phyloP scores from a whole-genome alignment of 2,113 vertebrate species.

The Hippocampus barbouri region DNA sequence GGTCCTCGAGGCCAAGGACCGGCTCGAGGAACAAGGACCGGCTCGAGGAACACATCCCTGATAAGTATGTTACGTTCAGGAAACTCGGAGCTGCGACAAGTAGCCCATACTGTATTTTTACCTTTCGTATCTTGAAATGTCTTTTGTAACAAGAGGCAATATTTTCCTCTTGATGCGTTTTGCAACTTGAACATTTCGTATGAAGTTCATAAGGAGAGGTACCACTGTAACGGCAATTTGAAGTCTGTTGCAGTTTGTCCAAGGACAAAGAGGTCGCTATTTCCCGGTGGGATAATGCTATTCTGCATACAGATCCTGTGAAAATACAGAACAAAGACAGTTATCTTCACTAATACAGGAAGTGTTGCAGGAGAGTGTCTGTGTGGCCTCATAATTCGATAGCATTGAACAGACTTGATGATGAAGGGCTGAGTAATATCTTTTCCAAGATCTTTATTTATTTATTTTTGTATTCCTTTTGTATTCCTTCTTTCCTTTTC shows the following conservation, averaged over 20 bases:
- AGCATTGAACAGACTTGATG: conserved; percentile 13
- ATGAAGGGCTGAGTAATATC: conserved; percentile 33
- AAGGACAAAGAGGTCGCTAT: conserved; percentile 15
- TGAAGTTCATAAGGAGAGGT: too few relatives aligned
- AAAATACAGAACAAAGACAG: conserved; percentile 28
- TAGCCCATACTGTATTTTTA: too few relatives aligned
- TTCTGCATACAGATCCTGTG: conserved; percentile 35
- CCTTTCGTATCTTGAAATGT: too few relatives aligned
- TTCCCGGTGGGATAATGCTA: conserved; percentile 40
- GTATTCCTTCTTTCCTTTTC: conserved; percentile 31
- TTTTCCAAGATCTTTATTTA: conserved; percentile 16
- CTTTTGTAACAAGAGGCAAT: too few relatives aligned
- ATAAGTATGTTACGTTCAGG: too few relatives aligned
- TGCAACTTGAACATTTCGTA: too few relatives aligned
- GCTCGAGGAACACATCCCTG: too few relatives aligned
- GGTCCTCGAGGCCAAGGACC: too few relatives aligned
- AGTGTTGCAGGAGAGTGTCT: conserved; percentile 21
- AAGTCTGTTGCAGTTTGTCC: not conserved
- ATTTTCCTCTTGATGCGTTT: too few relatives aligned
- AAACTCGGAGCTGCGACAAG: too few relatives aligned
- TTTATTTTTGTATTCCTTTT: conserved; percentile 11
- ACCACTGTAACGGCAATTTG: not conserved
- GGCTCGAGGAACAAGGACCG: too few relatives aligned
- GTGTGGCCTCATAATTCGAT: conserved; percentile 15
- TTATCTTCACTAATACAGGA: conserved; percentile 30